These are phyloP conservation scores for Tetramorium parvispinum DNA, from an alignment of 1,140 invertebrate genomes.

Conservation along the genomic window DNA sequence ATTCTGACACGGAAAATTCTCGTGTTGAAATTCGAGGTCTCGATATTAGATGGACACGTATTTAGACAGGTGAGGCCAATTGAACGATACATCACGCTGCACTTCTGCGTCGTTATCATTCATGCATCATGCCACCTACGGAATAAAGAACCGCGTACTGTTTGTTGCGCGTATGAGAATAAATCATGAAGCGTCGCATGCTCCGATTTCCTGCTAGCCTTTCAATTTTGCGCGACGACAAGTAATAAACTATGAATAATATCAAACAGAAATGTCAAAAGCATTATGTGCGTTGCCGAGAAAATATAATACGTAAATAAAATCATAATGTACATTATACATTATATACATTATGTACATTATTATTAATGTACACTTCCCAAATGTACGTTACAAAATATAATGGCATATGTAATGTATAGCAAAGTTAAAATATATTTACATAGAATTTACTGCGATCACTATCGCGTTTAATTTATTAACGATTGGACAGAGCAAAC, in stretches of 20 bases:
- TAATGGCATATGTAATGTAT: neutral
- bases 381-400: neutral
- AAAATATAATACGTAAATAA: neutral
- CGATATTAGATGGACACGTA: constrained; percentile 15
- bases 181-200: constrained; percentile 40
- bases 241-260: neutral
- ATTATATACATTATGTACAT: neutral
- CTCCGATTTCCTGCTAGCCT: constrained; percentile 38
- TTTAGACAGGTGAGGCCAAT: constrained; percentile 40
- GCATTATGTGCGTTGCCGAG: neutral
- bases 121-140: constrained; percentile 1
- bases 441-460: neutral
- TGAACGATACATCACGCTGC: constrained; percentile 9
- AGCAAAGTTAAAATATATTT: neutral
- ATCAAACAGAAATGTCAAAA: neutral
- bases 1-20: neutral
- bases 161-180: constrained; percentile 15
- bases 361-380: too few relatives aligned
- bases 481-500: neutral
- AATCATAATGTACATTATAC: neutral
- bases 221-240: neutral
- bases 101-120: neutral
- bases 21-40: neutral
- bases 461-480: constrained; percentile 24
- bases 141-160: constrained; percentile 4